Evolutionary conservation across 2,113 vertebrate genomes (phyloP), one percentile per base, ranked within the genome.

Genomic region (Colossoma macropomum): DNA sequence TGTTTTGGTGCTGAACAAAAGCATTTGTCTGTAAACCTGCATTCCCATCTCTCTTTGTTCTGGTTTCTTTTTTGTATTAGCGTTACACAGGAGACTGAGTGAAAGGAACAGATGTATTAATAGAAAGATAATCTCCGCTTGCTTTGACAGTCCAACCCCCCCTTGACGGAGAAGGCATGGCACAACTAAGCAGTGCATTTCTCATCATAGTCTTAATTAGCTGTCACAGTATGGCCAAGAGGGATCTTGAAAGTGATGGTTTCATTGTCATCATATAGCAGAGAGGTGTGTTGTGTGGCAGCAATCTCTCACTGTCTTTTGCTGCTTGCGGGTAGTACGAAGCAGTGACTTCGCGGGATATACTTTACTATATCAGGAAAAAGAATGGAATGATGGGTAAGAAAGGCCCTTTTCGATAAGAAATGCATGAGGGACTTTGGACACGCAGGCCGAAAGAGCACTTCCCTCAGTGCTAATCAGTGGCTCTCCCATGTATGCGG

Each of bases 141-240:
- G 21, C 16, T 75, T 6, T 65, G 69, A 89, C 83, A 83, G 86
- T 80, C 90, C 90, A 86, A 82, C 89, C 88, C 89, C 90, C 90
- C 86, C 76, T 83, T n/a, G 41, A 34, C 10, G 28, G 65, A 38
- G 50, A 28, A 38, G 41, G 38, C 23, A 45, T 34, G 71, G 63
- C 87, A 91, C 86, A 88, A 89, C 86, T 82, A 71, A 88, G 86
- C 85, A 88, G 88, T 83, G 88, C 88, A 84, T 90, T 90, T 91
- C 91, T 91, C 90, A 90, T 94, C 91, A 93, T 84, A 79, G 71
- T 90, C 72, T 90, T 92, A 93, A 92, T 94, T 92, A 93, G 92
- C 91, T 93, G 92, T 93, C 92, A 93, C 65, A 91, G 87, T 87
- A 90, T 90, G 89, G 91, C 92, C 88, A 1, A 88, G 85, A 92